Evolutionary conservation across 2,888 invertebrate genomes (phyloP).

Genomic region (Scelioninae gen. 1): DNA sequence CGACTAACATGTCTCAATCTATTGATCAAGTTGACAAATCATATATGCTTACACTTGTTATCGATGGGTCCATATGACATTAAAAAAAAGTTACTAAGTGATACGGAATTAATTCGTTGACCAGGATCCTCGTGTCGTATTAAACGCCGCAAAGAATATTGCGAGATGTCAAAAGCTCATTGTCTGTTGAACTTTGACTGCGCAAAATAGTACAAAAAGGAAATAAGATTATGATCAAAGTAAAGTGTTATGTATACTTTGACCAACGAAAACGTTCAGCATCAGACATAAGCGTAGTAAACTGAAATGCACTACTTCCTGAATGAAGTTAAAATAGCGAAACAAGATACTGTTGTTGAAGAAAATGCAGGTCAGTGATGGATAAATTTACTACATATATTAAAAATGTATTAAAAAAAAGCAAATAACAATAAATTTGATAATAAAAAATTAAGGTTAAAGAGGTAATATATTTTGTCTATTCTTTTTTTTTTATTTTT

Average conservation of each 20-base stretch:
- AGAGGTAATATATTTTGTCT: too few species aligned
- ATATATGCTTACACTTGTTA: constrained; percentile 48
- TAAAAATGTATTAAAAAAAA: background rate
- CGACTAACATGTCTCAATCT: constrained; percentile 32
- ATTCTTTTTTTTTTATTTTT: too few species aligned
- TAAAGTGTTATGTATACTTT: constrained; percentile 1
- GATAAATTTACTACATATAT: background rate
- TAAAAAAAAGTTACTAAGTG: constrained; percentile 41
- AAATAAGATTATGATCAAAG: constrained; percentile 36
- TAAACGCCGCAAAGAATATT: constrained; percentile 44
- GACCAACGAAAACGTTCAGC: constrained; percentile 12
- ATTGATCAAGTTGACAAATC: constrained; percentile 43
- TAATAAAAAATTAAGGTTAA: too few species aligned
- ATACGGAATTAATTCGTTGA: constrained; percentile 54
- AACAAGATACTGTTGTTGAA: background rate
- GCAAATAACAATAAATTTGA: too few species aligned
- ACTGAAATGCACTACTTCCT: constrained; percentile 23
- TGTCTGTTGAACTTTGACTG: constrained; percentile 49
- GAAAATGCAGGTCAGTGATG: background rate
- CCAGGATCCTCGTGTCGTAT: constrained; percentile 34
- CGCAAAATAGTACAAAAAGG: constrained; percentile 35
- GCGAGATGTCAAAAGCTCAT: constrained; percentile 51
- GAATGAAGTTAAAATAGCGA: background rate
- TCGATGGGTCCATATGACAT: constrained; percentile 43
- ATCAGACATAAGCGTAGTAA: background rate